Base-by-base conservation (phyloP, 2,888 invertebrate genomes). In the Acanthopleura granulata region DNA sequence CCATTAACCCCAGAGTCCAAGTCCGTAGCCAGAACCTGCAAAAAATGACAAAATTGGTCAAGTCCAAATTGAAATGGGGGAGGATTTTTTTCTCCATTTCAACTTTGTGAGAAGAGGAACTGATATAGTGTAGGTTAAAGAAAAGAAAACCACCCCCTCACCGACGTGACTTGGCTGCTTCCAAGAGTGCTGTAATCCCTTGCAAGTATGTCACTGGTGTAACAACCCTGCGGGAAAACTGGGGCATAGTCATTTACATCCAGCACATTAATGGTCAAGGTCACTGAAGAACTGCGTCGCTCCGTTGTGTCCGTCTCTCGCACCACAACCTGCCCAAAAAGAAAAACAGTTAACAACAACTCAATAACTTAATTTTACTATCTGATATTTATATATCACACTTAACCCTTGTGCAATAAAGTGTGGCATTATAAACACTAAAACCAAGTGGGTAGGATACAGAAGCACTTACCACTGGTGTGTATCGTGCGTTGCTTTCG, bases 201-300 rank as follows among this genome's bases (percentile, higher is more conserved):
- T 1, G 22, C 66, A 1, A 27, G 66, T 12, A 66, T 27, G 27
- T 25, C 14, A 22, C 22, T 27, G 6, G 1, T 27, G 29, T 66
- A 66, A 6, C 27, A 9, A 3, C 76, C 77, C 1, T 70, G 57
- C 11, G 77, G 76, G 74, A 88, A 88, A 4, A 62, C 72, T 4
- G 88, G 87, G 15, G 75, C 50, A 74, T 87, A 85, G 80, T 88
- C 87, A 78, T 88, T 88, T 16, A 78, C 76, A 75, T 88, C 88
- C 49, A 80, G 70, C 9, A 88, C 80, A 18, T 70, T 77, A 9
- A 88, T 81, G 14, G 78, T 82, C 49, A 88, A 62, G 12, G 75
- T 73, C 0, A 78, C 74, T 11, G 73, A 61, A 51, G 73, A 75
- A 18, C 80, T 78, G 62, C 79, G 77, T 18, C 80, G 79, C 27